A percentile compares a stretch with the other conserved stretches of the same genome.
These are phyloP conservation scores for Leucoma salicis DNA, from an alignment of 2,888 invertebrate species.

Conservation along the genomic window DNA sequence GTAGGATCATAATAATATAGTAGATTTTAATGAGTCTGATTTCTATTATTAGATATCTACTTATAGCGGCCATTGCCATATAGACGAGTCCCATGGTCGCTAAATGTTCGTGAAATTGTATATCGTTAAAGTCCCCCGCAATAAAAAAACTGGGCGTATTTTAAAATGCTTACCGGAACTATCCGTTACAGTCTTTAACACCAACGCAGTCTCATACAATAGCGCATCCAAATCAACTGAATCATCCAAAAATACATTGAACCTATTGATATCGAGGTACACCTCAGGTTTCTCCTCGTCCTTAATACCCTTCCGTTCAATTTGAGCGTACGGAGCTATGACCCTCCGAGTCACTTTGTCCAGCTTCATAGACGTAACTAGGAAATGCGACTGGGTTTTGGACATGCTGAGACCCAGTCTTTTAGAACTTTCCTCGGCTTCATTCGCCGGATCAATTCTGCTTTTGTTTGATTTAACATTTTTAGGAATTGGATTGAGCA, in stretches of 20 bases:
- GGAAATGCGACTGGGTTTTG: constrained; percentile 64
- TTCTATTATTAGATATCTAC: too few species aligned
- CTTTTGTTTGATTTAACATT: constrained; percentile 52
- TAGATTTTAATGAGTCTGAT: too few species aligned
- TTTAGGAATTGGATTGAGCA: constrained; percentile 46
- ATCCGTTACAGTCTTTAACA: constrained; percentile 78
- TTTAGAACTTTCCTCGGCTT: constrained; percentile 8
- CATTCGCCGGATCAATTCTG: constrained; percentile 42
- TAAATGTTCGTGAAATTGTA: too few species aligned
- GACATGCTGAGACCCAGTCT: constrained; percentile 26
- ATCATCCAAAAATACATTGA: constrained; percentile 78
- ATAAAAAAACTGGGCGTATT: too few species aligned
- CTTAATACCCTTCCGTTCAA: constrained; percentile 64
- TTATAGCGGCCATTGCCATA: too few species aligned
- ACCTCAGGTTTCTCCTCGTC: constrained; percentile 55
- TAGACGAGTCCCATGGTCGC: too few species aligned
- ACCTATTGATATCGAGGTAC: constrained; percentile 69
- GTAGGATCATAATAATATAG: too few species aligned
- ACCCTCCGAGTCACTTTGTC: constrained; percentile 82
- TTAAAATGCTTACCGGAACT: constrained; percentile 68
- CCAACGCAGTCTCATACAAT: constrained; percentile 81
- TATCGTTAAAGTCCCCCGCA: too few species aligned
- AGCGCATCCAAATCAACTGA: constrained; percentile 79
- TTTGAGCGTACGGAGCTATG: constrained; percentile 81
- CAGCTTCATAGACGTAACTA: constrained; percentile 67